phyloP scores from a whole-genome alignment of 2,888 invertebrate genomes.

The Pedicia rivosa region DNA sequence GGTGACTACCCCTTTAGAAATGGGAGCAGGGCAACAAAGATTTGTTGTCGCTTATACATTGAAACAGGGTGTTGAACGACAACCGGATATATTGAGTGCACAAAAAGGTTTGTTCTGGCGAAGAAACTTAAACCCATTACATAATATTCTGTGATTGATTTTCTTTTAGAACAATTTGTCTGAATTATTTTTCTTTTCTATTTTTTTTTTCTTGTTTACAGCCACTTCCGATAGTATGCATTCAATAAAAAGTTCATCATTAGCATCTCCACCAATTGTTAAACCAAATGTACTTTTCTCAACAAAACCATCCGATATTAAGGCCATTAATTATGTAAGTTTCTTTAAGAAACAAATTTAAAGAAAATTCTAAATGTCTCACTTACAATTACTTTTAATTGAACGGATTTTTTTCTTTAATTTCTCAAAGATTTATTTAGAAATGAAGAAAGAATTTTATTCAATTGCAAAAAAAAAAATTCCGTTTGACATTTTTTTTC shows the following conservation, averaged over 20 bases:
- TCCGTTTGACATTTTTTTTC: no score
- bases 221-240: conserved; percentile 12
- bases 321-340: conserved; percentile 26
- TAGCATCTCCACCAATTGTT: conserved; percentile 27
- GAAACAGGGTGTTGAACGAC: conserved; percentile 54
- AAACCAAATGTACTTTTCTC: conserved; percentile 26
- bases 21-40: conserved; percentile 67
- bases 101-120: conserved; percentile 44
- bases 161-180: conserved; percentile 1
- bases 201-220: conserved; percentile 5
- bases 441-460: no score
- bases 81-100: conserved; percentile 68
- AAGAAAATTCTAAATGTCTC: no score
- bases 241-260: conserved; percentile 12
- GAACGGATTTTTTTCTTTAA: no score
- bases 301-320: conserved; percentile 17
- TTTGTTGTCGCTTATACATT: conserved; percentile 77
- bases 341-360: no score
- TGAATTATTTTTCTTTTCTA: not conserved
- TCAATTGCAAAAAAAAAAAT: no score
- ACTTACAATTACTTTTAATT: no score
- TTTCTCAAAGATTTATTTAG: no score
- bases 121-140: conserved; percentile 17
- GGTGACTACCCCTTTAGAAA: conserved; percentile 44
- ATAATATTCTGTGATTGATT: not conserved